Base-by-base conservation (phyloP, 2,888 invertebrate genomes). In the Drosophila hamatofila region DNA sequence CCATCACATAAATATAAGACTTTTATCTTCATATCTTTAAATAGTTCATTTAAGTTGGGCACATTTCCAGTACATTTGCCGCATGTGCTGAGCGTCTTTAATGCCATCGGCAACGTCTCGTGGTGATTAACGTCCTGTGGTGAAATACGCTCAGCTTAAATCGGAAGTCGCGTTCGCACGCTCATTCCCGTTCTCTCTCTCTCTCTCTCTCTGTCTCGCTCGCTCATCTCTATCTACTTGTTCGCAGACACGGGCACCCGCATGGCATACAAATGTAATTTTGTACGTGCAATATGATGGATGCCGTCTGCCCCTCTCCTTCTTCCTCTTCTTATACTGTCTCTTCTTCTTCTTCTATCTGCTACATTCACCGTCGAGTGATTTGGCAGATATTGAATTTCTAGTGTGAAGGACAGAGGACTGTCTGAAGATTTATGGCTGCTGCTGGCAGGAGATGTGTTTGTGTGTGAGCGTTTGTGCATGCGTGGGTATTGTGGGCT, bases 371-470 rank as follows among this genome's bases (percentile, higher is more conserved):
- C 65, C 63, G 72, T 62, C 68, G 57, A 78, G 65, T 57, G 55
- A 57, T 62, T 72, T 72, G 66, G 65, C 66, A 62, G 72, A 56
- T 83, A 80, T 80, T 81, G 72, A 80, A 78, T 82, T 81, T 81
- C 83, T 75, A 83, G 80, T 72, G 54, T 63, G 62, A 77, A 82
- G 82, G 83, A 82, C 67, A 78, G 61, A 70, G 71, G 61, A 56
- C 52, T 48, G 61, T 39, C 25, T 44, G 35, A 63, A 77, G 64
- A 78, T 78, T 77, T 80, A 80, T 80, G 42, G 46, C 72, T 33
- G 30, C 46, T 37, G 49, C 42, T 35, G 54, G 49, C 55, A 61
- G 52, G 27, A 67, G 18, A 23, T 48, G 42, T 16, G 12, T 25
- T 12, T 21, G 21, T 55, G 12, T n/a, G 5, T 54, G 2, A 16